Evolutionary conservation across 2,888 invertebrate genomes (phyloP), one percentile per base, ranked within the genome.

Genomic region (Physocephala rufipes): DNA sequence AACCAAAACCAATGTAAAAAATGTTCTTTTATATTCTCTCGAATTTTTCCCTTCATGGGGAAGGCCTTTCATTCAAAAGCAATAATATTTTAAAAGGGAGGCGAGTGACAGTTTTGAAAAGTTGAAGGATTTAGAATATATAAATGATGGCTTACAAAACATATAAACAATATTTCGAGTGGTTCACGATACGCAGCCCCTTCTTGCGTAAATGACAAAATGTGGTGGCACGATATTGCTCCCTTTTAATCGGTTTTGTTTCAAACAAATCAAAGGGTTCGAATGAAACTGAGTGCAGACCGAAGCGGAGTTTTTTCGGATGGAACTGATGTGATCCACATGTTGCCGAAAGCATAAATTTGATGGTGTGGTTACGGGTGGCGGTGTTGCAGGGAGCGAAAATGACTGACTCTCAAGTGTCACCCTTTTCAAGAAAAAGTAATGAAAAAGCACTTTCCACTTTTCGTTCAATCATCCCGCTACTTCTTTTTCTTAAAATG

Each of bases 211-310:
- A n/a, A 43, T 2, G 19, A n/a, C 43, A 9, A 9, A 12, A 30
- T 5, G 45, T 30, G 36, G 36, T 28, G 30, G 13, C 30, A 16
- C 13, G 36, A 36, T 36, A 7, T 4, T 36, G 4, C 36, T n/a
- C 36, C 36, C 36, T 36, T 36, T 36, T 36, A 36, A 36, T 36
- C 36, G 19, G 30, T 19, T 12, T 7, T 30, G 30, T 28, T 28
- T 12, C 2, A 36, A 19, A 61, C 2, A 30, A 28, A 61, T 36
- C n/a, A 12, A 7, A 13, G n/a, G n/a, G 30, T 36, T 36, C 36
- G 36, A 36, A 36, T 36, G 36, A 36, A 19, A 62, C 21, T 62
- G 30, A 43, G 43, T 62, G 62, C 19, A 43, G 30, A 30, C 30
- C 2, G 28, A 16, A 19, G 4, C 26, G 19, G 19, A n/a, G n/a